Conservation (phyloP, 1,140 invertebrate species). For the Caerostris darwini region DNA sequence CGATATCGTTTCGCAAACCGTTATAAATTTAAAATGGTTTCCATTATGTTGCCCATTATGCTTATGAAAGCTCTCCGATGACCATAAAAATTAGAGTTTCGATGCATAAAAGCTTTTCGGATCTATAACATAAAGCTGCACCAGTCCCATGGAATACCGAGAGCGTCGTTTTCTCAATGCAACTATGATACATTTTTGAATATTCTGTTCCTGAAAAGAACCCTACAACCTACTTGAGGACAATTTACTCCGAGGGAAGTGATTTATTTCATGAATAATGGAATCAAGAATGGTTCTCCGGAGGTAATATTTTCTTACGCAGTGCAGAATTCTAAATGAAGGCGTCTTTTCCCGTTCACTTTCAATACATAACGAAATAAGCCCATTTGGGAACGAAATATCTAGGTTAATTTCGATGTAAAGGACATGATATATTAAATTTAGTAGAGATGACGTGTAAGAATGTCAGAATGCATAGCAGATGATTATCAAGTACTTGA, state of each 20-base stretch:
- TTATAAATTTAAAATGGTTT: no score
- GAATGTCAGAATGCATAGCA: no score
- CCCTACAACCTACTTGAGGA: background rate
- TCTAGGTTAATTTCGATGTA: no score
- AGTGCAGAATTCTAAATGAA: background rate
- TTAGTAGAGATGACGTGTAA: no score
- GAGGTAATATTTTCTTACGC: background rate
- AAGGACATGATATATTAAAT: no score
- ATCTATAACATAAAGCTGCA: background rate
- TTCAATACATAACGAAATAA: background rate
- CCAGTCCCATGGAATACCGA: no score
- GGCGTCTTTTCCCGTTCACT: background rate
- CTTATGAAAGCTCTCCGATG: no score
- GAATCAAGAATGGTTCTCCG: background rate
- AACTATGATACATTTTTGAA: background rate
- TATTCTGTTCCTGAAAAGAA: background rate
- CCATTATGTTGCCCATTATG: no score
- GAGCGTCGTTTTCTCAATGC: background rate
- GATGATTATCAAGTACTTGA: no score
- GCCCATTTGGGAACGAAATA: no score
- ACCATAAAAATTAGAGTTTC: background rate
- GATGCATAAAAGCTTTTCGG: background rate
- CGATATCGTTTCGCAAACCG: no score
- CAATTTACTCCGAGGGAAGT: background rate
- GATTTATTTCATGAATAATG: background rate